Base-by-base conservation (phyloP, 2,113 vertebrate species). In the Uria lomvia region DNA sequence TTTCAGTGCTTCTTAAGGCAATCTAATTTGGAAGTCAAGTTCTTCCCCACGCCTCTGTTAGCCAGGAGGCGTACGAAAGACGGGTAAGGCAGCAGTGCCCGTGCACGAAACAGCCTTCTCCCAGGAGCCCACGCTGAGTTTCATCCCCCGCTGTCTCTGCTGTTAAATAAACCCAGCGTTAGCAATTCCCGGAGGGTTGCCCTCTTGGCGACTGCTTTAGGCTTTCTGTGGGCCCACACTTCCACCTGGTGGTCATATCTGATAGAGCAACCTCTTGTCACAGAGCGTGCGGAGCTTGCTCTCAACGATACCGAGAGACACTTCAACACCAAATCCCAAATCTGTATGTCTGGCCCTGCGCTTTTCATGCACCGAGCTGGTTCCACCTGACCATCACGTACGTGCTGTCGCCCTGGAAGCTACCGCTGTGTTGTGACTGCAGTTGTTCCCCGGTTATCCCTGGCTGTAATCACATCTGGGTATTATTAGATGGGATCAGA, bases 251-350 rank as follows among this genome's bases (percentile, higher is more conserved):
- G 91, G 20, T 43, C 26, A 2, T 0, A 0, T 2, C 22, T 14
- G 71, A 3, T 1, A 13, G 19, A 42, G 66, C 90, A 55, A 40
- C 53, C 32, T 40, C n/a, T 45, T 11, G 14, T 3, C 72, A 6
- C 45, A 8, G 15, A 8, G 23, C 5, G 0, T 9, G 26, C 34
- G 7, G 24, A 16, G 27, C 50, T 29, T 6, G 26, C 24, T 32
- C 50, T 58, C 12, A 0, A 0, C 2, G 12, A 2, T 30, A 2
- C 3, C 11, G 2, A 55, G 65, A 9, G 8, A 1, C 9, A 10
- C 10, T 4, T 40, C 13, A 2, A 3, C 9, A 3, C 2, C n/a
- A 1, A 11, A 13, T 2, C 30, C 32, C 2, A 30, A 24, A 23
- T 8, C n/a, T 2, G 12, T 6, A 1, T 3, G 16, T 1, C 6